Base-by-base conservation (phyloP, 2,888 invertebrate species). In the Dasysyrphus albostriatus region DNA sequence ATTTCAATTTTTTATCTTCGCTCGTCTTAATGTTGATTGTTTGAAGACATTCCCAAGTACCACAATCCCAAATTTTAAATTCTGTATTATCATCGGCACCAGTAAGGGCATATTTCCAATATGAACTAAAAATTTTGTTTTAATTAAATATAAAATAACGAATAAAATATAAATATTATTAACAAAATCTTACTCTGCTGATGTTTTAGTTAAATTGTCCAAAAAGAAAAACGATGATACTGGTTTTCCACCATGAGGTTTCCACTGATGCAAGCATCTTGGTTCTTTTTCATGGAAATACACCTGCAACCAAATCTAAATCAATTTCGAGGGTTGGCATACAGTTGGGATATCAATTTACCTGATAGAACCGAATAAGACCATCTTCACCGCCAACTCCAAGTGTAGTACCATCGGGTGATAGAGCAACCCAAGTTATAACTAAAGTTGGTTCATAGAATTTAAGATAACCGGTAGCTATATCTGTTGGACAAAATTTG, bases 91-190 rank as follows among this genome's bases (percentile, higher is more conserved):
- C 95, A 88, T 96, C 96, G 0, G 98, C 96, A 0, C 98, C 98
- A 0, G 99, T 98, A 54, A 99, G 95, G 0, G 97, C 98, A 93
- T 96, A 98, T 92, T 98, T 98, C 99, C 99, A 99, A 93, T 98
- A 98, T 3, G 92, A 89, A 91, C 96, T 95, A 14, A 95, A 7
- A 34, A 77, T 34, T 5, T 49, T 34, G 34, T 16, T 12, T 12
- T 1, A 24, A 32, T 7, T 6, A 32, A 39, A 39, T 37, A 2
- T 39, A 19, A 10, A 0, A 5, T 19, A 2, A 42, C 24, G n/a
- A 8, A 29, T 16, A 7, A 16, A 5, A 12, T 12, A 3, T 42
- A 42, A 51, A 2, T 32, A 29, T 29, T 24, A 14, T 24, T 6
- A 14, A 29, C 0, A 56, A 0, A 14, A 16, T 94, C 96, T 95